phyloP scores from a whole-genome alignment of 2,888 invertebrate genomes.

The Sinhomidia bicolor region DNA sequence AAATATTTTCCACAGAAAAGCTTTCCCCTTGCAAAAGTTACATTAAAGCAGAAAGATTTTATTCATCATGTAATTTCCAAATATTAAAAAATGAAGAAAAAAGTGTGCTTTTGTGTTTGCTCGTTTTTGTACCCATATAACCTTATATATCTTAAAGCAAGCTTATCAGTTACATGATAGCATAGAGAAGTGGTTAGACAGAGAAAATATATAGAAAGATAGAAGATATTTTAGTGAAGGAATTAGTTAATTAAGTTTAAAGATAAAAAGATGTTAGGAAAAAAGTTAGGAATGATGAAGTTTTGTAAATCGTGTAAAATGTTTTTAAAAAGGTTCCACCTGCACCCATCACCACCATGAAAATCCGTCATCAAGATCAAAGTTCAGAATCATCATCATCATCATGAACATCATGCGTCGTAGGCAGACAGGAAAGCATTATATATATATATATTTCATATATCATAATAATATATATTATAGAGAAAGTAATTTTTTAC shows the following conservation, averaged over 20 bases:
- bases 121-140: conserved; percentile 56
- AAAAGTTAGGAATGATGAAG: conserved; percentile 4
- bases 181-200: conserved; percentile 20
- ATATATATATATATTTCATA: too few relatives aligned
- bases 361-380: conserved; percentile 31
- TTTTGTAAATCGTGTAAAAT: conserved; percentile 27
- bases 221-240: conserved; percentile 27
- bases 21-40: conserved; percentile 52
- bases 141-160: conserved; percentile 40
- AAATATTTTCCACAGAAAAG: conserved; percentile 56
- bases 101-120: conserved; percentile 72
- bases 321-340: conserved; percentile 52
- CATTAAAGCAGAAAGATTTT: neutral
- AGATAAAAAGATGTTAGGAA: conserved; percentile 37
- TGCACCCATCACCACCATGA: conserved; percentile 27
- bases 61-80: neutral
- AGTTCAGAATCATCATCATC: conserved; percentile 57
- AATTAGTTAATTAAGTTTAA: neutral
- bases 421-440: conserved; percentile 71
- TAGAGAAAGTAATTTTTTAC: neutral
- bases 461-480: conserved; percentile 7
- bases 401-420: conserved; percentile 48
- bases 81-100: neutral
- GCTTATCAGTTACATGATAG: conserved; percentile 23
- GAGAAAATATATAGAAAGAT: conserved; percentile 20